A percentile compares a stretch with the other conserved stretches of the same genome.
These are phyloP conservation scores for Anthrax anthrax DNA, from an alignment of 2,888 invertebrate genomes.

Conservation along the genomic window DNA sequence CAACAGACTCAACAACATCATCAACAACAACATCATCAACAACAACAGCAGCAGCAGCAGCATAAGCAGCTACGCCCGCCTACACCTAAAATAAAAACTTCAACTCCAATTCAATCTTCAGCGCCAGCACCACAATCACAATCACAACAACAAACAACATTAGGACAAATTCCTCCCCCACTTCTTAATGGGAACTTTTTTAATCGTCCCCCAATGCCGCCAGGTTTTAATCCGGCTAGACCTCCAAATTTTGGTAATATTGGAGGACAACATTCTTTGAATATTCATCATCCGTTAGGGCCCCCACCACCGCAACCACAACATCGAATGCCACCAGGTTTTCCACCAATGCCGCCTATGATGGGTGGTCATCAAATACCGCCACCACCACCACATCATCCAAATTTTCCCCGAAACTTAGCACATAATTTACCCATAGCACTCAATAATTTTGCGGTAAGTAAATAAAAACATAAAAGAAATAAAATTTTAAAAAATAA, in stretches of 20 bases:
- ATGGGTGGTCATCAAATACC: constrained; percentile 4
- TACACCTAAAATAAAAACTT: background rate
- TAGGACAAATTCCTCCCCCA: constrained; percentile 4
- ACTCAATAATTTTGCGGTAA: constrained; percentile 32
- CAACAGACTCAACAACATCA: constrained; percentile 15
- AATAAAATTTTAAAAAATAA: background rate
- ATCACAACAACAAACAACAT: constrained; percentile 18
- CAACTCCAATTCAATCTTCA: constrained; percentile 2
- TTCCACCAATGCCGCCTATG: constrained; percentile 17
- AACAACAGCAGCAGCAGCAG: constrained; percentile 13
- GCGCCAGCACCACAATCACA: constrained; percentile 13
- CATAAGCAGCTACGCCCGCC: background rate
- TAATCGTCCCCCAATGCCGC: constrained; percentile 16
- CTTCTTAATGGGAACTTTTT: constrained; percentile 12
- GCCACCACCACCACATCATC: constrained; percentile 32
- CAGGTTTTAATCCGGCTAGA: constrained; percentile 18
- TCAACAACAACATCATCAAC: constrained; percentile 14
- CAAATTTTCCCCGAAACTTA: constrained; percentile 26
- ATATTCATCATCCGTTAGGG: constrained; percentile 20
- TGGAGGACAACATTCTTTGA: constrained; percentile 14
- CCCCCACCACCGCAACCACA: constrained; percentile 17
- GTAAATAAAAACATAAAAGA: background rate
- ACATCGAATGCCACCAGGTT: constrained; percentile 28
- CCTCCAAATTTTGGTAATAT: constrained; percentile 13
- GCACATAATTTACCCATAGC: constrained; percentile 29